Evolutionary conservation across 2,888 invertebrate species (phyloP).

Genomic region (Thera obeliscata): DNA sequence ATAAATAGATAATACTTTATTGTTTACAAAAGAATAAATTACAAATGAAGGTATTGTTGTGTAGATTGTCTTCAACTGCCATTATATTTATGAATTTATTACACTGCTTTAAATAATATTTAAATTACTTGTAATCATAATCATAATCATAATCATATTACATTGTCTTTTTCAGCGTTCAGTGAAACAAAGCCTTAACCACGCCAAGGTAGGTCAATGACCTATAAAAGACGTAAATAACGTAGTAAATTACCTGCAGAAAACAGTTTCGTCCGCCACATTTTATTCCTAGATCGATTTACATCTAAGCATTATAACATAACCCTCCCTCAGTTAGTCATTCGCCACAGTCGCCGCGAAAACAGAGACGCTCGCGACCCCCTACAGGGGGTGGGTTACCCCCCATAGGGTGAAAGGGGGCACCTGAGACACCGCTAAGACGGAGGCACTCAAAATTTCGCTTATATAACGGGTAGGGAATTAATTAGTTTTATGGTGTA

Average conservation of each 20-base stretch:
- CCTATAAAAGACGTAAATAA: neutral
- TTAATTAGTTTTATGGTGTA: constrained; percentile 56
- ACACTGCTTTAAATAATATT: too few relatives aligned
- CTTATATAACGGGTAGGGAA: constrained; percentile 52
- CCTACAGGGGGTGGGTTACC: constrained; percentile 17
- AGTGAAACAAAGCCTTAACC: too few relatives aligned
- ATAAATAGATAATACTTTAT: too few relatives aligned
- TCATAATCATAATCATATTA: too few relatives aligned
- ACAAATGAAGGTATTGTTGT: too few relatives aligned
- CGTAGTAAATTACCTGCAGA: neutral
- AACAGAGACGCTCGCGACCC: constrained; percentile 53
- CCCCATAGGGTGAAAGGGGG: constrained; percentile 35
- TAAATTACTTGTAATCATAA: too few relatives aligned
- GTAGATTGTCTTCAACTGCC: too few relatives aligned
- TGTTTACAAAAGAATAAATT: too few relatives aligned
- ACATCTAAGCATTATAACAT: constrained; percentile 35
- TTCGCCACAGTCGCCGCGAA: constrained; percentile 57
- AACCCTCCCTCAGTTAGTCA: constrained; percentile 48
- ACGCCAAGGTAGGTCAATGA: neutral
- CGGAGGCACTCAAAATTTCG: constrained; percentile 66
- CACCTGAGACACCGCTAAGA: constrained; percentile 66
- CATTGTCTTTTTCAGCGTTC: too few relatives aligned
- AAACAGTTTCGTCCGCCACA: constrained; percentile 1
- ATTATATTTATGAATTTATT: too few relatives aligned
- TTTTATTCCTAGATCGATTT: constrained; percentile 38